Conservation (phyloP, 2,888 invertebrate species). For the Agrenia bidenticulata region DNA sequence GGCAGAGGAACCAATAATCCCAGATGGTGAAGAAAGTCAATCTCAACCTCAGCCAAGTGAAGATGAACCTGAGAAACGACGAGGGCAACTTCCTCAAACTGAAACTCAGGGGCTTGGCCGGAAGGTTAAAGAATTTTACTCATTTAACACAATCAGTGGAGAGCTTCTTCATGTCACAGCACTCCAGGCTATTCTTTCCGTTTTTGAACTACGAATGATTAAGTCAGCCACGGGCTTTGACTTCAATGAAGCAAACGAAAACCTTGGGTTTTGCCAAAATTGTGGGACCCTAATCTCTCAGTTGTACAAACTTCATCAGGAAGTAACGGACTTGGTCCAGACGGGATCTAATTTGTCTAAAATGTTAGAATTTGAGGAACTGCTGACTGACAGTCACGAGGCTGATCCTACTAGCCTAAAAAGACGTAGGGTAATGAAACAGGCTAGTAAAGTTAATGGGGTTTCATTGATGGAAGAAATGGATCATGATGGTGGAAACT, state of each 20-base stretch:
- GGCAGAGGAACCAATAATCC: too few species aligned
- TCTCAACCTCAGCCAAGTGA: neutral
- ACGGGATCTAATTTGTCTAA: slow-evolving; percentile 22
- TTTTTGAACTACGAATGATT: slow-evolving; percentile 9
- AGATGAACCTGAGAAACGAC: neutral
- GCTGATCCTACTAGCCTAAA: neutral
- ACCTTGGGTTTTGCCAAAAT: slow-evolving; percentile 13
- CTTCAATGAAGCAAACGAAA: slow-evolving; percentile 7
- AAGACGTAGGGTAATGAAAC: neutral
- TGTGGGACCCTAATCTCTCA: slow-evolving; percentile 19
- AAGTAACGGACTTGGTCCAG: slow-evolving; percentile 21
- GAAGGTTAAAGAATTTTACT: slow-evolving; percentile 18
- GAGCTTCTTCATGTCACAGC: slow-evolving; percentile 16
- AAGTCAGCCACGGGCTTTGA: neutral
- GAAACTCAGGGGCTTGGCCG: neutral
- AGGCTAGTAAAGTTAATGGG: neutral
- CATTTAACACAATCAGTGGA: slow-evolving; percentile 6
- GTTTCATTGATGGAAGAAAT: slow-evolving; percentile 9
- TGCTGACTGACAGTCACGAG: slow-evolving; percentile 20
- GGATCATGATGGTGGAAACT: slow-evolving; percentile 8
- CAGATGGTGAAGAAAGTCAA: too few species aligned
- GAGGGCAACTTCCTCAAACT: slow-evolving; percentile 4
- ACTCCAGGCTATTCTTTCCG: slow-evolving; percentile 13
- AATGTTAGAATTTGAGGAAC: slow-evolving; percentile 22
- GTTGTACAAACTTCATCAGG: slow-evolving; percentile 26